Conservation (phyloP, 92 coral and sea anemone species). For the Nematostella vectensis region DNA sequence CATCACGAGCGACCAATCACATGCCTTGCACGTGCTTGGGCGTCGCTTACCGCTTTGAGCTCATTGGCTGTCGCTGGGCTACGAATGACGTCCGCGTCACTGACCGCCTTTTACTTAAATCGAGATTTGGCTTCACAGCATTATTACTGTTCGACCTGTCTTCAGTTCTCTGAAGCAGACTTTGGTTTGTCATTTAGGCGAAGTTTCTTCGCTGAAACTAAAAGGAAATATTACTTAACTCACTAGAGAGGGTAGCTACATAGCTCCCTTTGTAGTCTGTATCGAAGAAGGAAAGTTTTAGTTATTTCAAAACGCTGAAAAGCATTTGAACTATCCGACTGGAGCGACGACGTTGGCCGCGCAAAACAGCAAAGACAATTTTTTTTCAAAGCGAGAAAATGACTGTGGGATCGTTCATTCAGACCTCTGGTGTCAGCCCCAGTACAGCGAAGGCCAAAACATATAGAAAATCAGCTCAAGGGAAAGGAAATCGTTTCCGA, state of each 20-base stretch:
- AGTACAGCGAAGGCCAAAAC: conserved; percentile 47
- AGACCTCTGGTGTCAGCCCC: conserved; percentile 9
- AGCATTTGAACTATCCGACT: too few species aligned
- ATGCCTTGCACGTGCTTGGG: conserved; percentile 87
- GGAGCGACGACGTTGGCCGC: conserved; percentile 1
- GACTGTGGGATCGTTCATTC: conserved; percentile 45
- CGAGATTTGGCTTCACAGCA: conserved; percentile 2
- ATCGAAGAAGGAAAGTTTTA: background rate
- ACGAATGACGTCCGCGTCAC: conserved; percentile 40
- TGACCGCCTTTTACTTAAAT: conserved; percentile 5
- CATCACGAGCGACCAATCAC: conserved; percentile 45
- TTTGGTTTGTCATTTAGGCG: background rate
- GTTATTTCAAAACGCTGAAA: background rate
- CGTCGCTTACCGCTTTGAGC: conserved; percentile 31
- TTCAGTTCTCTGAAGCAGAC: conserved; percentile 4
- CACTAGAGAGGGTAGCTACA: background rate
- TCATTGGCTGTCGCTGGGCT: conserved; percentile 80
- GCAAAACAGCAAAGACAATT: too few species aligned
- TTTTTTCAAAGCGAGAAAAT: conserved; percentile 23
- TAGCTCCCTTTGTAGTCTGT: background rate
- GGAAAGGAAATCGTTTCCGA: conserved; percentile 54
- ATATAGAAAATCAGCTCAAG: conserved; percentile 46
- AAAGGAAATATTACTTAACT: background rate
- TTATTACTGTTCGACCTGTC: conserved; percentile 1
- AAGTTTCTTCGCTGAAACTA: background rate